Conservation (phyloP, 2,797 vertebrate species). For the Rhynchonycteris naso region DNA sequence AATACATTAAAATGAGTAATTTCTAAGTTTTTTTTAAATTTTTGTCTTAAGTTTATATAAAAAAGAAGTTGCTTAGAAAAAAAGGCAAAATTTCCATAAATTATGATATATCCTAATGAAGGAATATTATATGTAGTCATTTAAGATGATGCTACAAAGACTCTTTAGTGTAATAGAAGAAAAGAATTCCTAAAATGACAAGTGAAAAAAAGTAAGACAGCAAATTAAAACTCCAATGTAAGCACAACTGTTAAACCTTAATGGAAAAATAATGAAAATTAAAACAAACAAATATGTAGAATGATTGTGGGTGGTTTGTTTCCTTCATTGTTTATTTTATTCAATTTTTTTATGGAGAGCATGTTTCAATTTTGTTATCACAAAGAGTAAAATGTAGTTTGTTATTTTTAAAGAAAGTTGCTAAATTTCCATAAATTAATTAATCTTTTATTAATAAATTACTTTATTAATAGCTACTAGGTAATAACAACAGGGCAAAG, state of each 20-base stretch:
- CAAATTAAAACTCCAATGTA: slow-evolving; percentile 34
- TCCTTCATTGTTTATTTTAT: slow-evolving; percentile 54
- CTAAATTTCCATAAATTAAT: slow-evolving; percentile 62
- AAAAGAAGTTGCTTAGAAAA: neutral
- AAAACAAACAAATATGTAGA: slow-evolving; percentile 22
- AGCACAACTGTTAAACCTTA: slow-evolving; percentile 12
- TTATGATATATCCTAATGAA: neutral
- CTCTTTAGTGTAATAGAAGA: neutral
- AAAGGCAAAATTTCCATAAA: neutral
- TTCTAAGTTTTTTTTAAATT: neutral
- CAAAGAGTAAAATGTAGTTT: slow-evolving; percentile 26
- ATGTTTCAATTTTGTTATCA: slow-evolving; percentile 48
- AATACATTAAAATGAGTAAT: neutral
- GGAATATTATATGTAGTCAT: neutral
- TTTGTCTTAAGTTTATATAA: neutral
- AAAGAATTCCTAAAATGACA: neutral
- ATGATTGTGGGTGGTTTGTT: neutral
- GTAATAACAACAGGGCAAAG: slow-evolving; percentile 12
- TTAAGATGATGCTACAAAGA: neutral
- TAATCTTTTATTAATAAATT: slow-evolving; percentile 63
- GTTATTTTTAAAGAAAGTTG: slow-evolving; percentile 62
- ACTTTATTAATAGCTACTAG: slow-evolving; percentile 53
- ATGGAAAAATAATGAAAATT: slow-evolving; percentile 53
- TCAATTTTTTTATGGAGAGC: slow-evolving; percentile 14
- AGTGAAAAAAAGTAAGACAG: neutral